Conservation (phyloP, 30 jellyfish, hydroid and myxozoan genomes). For the Aurelia coerulea region DNA sequence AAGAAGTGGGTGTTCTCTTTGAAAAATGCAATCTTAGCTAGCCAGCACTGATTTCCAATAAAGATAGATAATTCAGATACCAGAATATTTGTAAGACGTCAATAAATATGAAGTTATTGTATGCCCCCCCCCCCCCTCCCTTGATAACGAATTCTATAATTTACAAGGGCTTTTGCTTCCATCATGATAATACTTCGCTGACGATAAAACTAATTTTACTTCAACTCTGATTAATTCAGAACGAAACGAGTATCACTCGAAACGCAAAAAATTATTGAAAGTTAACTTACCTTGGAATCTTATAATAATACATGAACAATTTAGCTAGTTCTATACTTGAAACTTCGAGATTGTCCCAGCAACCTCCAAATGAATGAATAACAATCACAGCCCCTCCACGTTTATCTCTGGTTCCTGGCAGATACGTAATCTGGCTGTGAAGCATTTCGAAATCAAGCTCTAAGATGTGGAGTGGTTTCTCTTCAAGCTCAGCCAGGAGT, state of each 20-base stretch:
- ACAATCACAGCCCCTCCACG: conserved; percentile 95
- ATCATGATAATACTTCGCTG: too few relatives aligned
- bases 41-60: too few relatives aligned
- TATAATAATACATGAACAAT: conserved; percentile 71
- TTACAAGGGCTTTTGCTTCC: too few relatives aligned
- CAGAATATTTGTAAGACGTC: too few relatives aligned
- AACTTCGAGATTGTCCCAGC: conserved; percentile 83
- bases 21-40: too few relatives aligned
- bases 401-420: conserved; percentile 88
- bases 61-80: too few relatives aligned
- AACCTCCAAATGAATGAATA: conserved; percentile 63
- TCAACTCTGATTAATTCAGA: too few relatives aligned
- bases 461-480: conserved; percentile 70
- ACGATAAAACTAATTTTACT: too few relatives aligned
- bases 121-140: too few relatives aligned
- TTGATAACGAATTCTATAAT: too few relatives aligned
- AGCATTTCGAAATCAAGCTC: conserved; percentile 91
- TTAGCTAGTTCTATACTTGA: conserved; percentile 78
- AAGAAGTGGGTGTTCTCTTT: too few relatives aligned
- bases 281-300: conserved; percentile 77
- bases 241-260: background rate
- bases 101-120: too few relatives aligned
- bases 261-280: background rate
- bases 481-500: conserved; percentile 55
- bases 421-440: conserved; percentile 85